Evolutionary conservation across 1,140 invertebrate species (phyloP), one percentile per base, ranked within the genome.

Genomic region (Hydropsyche tenuis): DNA sequence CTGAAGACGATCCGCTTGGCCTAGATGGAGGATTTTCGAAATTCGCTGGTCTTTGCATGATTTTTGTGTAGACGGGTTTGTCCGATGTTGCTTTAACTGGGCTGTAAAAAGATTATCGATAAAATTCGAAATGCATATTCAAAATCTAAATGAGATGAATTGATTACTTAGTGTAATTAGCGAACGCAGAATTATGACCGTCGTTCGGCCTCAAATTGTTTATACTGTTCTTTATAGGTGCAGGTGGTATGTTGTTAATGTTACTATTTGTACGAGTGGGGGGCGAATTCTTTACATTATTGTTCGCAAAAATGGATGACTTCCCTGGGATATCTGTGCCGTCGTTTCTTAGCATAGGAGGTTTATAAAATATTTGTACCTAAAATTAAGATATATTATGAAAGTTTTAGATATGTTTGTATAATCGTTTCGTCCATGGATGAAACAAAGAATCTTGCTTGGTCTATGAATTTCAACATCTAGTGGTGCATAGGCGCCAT

Each of bases 141-240:
- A 3, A 22, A 72, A 56, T 30, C 9, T 9, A 16, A 45, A 66
- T n/a, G 37, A 75, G 75, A 37, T 73, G 65, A 64, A 69, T 75
- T 64, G 66, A n/a, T n/a, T 76, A 82, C 85, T 82, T 83, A 51
- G 75, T 16, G 68, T 85, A 84, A 72, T 78, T 81, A 63, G 83
- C 82, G 73, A 84, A 83, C 5, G 83, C 81, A 9, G 82, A 85
- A 75, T 82, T 78, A 20, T 82, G 83, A 20, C 80, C 79, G 70
- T 82, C 80, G 6, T 80, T 79, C 0, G 78, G 51, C 0, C 81
- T 79, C 62, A 83, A 78, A 20, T 80, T 70, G 5, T 80, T 79
- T 68, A 78, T 62, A 65, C 62, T 53, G 73, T 77, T 43, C 42
- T 22, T 43, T 11, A 11, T 22, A 2, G 1, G 23, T 7, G 12